Evolutionary conservation across 2,888 invertebrate genomes (phyloP).

Genomic region (Caenorhabditis sp.): DNA sequence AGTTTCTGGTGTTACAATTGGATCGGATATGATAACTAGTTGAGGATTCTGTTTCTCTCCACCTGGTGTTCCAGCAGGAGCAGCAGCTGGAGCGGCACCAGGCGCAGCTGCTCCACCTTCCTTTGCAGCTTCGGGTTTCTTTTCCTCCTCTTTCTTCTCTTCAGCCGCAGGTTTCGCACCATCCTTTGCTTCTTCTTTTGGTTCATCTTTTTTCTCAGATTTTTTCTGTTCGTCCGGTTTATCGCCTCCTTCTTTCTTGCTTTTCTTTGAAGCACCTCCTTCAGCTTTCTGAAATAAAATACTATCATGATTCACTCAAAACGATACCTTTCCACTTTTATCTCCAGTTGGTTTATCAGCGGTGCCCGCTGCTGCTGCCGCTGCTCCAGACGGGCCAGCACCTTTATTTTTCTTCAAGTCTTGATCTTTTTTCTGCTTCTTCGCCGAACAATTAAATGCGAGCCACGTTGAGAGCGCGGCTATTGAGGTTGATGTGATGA

Average conservation of each 20-base stretch:
- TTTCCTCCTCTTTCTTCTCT: background rate
- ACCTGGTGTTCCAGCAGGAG: background rate
- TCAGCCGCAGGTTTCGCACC: background rate
- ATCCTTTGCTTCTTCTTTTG: background rate
- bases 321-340: no score
- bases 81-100: background rate
- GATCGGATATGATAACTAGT: slow-evolving; percentile 1
- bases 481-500: background rate
- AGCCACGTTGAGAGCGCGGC: background rate
- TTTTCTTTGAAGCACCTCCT: no score
- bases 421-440: background rate
- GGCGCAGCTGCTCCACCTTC: background rate
- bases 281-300: no score
- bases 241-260: no score
- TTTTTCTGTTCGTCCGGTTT: no score
- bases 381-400: background rate
- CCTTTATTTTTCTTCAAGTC: background rate
- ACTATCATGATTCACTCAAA: no score
- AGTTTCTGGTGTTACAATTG: slow-evolving; percentile 9
- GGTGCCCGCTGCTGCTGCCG: background rate
- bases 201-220: background rate
- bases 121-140: background rate
- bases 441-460: background rate
- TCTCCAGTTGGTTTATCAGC: background rate
- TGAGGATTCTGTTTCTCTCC: background rate